Conservation (phyloP, 2,113 vertebrate species). For the Apus apus region DNA sequence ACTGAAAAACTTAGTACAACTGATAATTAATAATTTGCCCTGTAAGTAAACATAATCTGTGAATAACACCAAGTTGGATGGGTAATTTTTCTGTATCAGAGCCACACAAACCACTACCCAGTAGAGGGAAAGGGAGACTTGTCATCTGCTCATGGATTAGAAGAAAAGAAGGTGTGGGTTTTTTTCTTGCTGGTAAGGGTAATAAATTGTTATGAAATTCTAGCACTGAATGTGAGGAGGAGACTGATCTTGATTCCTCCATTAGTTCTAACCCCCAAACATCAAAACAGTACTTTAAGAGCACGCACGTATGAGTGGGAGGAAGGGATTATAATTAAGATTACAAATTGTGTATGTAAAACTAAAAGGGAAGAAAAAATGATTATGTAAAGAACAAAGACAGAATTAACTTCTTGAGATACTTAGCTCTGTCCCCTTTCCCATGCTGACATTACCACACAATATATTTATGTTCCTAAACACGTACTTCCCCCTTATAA, state of each 20-base stretch:
- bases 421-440: not conserved
- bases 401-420: not conserved
- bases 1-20: not conserved
- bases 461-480: not conserved
- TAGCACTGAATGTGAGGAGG: not conserved
- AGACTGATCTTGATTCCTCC: not conserved
- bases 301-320: not conserved
- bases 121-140: not conserved
- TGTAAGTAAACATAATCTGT: constrained; percentile 34
- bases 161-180: not conserved
- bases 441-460: not conserved
- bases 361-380: not conserved
- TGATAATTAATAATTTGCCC: constrained; percentile 25
- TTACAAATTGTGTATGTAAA: not conserved
- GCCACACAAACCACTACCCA: accelerated
- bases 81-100: not conserved
- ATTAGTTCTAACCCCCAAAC: not conserved
- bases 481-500: not conserved
- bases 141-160: not conserved
- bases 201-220: not conserved
- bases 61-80: not conserved
- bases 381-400: not conserved
- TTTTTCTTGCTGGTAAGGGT: not conserved
- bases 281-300: not conserved
- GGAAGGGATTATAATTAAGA: not conserved